Conservation (phyloP, 2,113 vertebrate genomes). For the Rhinichthys klamathensis region DNA sequence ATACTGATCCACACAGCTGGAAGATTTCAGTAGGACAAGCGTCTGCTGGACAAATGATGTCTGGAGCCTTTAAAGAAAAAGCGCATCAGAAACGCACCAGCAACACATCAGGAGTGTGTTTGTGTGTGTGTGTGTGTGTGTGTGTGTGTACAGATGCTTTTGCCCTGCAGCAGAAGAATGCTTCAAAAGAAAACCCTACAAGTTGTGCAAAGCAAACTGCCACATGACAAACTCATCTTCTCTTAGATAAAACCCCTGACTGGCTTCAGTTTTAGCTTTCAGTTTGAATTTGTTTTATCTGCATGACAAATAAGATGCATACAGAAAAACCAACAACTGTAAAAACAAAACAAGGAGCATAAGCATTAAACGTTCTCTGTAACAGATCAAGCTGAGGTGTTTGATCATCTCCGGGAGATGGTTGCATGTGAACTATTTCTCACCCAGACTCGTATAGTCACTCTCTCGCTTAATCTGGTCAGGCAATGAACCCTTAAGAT, state of each 20-base stretch:
- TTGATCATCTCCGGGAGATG: background rate
- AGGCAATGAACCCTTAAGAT: background rate
- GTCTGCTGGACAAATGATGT: background rate
- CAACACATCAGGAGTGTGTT: background rate
- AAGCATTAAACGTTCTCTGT: background rate
- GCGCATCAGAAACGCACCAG: background rate
- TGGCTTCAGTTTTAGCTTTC: background rate
- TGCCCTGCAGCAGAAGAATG: background rate
- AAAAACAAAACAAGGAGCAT: background rate
- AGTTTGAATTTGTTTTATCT: background rate
- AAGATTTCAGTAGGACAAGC: background rate
- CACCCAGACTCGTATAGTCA: background rate
- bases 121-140: background rate
- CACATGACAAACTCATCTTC: background rate
- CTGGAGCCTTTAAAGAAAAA: slow-evolving; percentile 4
- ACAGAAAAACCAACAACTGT: background rate
- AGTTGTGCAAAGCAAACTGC: background rate
- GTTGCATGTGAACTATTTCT: background rate
- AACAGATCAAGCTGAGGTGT: background rate
- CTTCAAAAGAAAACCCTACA: background rate
- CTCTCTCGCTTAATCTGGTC: background rate
- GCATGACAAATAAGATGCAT: background rate
- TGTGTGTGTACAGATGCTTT: background rate
- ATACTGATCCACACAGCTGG: background rate
- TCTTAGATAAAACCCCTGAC: background rate